These are phyloP conservation scores for Galbula dea DNA, from an alignment of 2,113 vertebrate genomes.

Conservation along the genomic window DNA sequence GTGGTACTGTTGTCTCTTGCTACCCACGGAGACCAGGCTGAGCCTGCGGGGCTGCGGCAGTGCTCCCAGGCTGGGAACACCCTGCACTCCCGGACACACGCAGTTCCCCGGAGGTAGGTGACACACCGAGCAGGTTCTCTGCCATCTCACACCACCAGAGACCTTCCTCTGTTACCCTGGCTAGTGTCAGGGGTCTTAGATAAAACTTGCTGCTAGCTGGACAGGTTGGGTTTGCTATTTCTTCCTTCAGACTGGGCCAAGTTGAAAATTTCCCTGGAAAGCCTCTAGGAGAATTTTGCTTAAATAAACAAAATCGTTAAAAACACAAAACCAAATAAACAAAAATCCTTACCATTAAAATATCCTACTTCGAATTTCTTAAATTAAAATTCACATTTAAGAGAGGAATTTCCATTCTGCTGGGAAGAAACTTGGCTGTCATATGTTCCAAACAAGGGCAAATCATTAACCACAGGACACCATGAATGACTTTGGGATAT, in stretches of 20 bases:
- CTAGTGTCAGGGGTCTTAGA: accelerated
- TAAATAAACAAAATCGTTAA: background rate
- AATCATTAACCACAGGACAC: background rate
- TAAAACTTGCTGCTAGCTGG: too few relatives aligned
- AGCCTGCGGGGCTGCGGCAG: too few relatives aligned
- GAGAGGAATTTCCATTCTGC: background rate
- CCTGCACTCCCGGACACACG: accelerated
- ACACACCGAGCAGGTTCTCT: accelerated
- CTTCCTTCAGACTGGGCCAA: accelerated
- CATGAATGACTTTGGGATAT: background rate
- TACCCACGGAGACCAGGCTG: background rate
- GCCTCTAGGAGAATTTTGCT: background rate
- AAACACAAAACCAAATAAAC: accelerated
- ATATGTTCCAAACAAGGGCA: background rate
- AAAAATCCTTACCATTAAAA: accelerated
- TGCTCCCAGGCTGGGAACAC: too few relatives aligned
- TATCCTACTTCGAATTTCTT: background rate
- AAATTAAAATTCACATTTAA: background rate
- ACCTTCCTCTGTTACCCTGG: accelerated
- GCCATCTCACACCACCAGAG: accelerated
- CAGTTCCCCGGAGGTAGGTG: background rate
- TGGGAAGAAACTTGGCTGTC: background rate
- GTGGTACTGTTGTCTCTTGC: background rate
- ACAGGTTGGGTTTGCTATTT: accelerated
- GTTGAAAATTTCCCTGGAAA: background rate